phyloP scores from a whole-genome alignment of 1,140 invertebrate genomes.

The Mamestra configurata region DNA sequence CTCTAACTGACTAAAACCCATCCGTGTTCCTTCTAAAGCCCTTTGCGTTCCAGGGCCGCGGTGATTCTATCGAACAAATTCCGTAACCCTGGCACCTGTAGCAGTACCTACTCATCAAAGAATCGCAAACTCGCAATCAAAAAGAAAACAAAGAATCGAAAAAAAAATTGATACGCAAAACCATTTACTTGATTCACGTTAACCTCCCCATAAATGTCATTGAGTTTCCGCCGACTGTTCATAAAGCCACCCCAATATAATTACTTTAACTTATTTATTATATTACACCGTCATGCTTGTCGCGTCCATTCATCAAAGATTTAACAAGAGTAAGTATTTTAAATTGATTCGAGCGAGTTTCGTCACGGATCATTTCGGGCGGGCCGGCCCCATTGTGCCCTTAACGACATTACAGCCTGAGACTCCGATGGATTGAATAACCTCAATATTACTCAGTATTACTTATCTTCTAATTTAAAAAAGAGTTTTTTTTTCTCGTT shows the following conservation, averaged over 20 bases:
- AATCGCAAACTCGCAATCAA: not conserved
- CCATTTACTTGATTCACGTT: not conserved
- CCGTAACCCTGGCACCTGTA: no score
- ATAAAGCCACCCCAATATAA: conserved; percentile 60
- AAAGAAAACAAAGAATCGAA: not conserved
- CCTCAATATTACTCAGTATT: conserved; percentile 73
- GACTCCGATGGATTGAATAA: conserved; percentile 68
- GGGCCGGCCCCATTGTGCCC: conserved; percentile 69
- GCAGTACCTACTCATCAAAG: not conserved
- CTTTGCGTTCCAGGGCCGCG: no score
- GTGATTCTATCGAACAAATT: no score
- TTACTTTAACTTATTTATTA: conserved; percentile 68
- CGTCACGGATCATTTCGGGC: conserved; percentile 78
- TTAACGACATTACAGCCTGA: conserved; percentile 75
- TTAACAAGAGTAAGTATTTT: conserved; percentile 80
- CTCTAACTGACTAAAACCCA: no score
- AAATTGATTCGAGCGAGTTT: conserved; percentile 79
- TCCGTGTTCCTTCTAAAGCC: no score
- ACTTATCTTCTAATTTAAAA: conserved; percentile 70
- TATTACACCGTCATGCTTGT: conserved; percentile 65
- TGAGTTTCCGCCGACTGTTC: conserved; percentile 44
- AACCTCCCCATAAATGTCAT: conserved; percentile 27
- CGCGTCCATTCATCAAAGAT: conserved; percentile 62
- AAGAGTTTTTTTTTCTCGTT: conserved; percentile 59
- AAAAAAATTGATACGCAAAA: not conserved